Evolutionary conservation across 2,888 invertebrate genomes (phyloP), one percentile per base, ranked within the genome.

Genomic region (Oxytorus armatus): DNA sequence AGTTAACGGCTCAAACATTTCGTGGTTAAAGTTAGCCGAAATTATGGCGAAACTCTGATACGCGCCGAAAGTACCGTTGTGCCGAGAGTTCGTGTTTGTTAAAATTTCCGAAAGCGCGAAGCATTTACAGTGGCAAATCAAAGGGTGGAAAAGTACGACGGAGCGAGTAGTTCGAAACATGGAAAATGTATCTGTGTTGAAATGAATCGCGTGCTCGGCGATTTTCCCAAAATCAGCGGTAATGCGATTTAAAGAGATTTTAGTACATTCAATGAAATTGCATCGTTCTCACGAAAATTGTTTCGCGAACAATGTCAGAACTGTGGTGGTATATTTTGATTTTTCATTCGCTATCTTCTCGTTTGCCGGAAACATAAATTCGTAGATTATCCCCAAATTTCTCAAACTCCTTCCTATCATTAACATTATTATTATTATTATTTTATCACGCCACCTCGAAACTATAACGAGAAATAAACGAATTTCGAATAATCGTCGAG

Each of bases 261-360:
- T 1, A 8, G n/a, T 8, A 10, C 23, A n/a, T 11, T 3, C 21
- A 8, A 66, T 36, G 14, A 53, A 68, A 36, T 68, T 39, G 14
- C 14, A 33, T 39, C 49, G 49, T 47, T 23, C 18, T 42, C 16
- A 42, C 66, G 23, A 53, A 68, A 66, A 66, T 39, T 10, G 16
- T 42, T 53, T 53, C 68, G 53, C 39, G 23, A 68, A 25, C 68
- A 68, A 51, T 18, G 51, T 53, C 53, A 14, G n/a, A 23, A 39
- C 5, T 25, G 16, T 25, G n/a, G 42, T 10, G 23, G 21, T 47
- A n/a, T 1, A 18, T 49, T 65, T 65, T 65, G 49, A 21, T 65
- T 14, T 10, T 3, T 3, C 49, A 36, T 21, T 49, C 36, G 1
- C 29, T 36, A 49, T 49, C 11, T 49, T 36, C n/a, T n/a, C 21